Conservation (phyloP, 2,797 vertebrate genomes). For the Erethizon dorsatum region DNA sequence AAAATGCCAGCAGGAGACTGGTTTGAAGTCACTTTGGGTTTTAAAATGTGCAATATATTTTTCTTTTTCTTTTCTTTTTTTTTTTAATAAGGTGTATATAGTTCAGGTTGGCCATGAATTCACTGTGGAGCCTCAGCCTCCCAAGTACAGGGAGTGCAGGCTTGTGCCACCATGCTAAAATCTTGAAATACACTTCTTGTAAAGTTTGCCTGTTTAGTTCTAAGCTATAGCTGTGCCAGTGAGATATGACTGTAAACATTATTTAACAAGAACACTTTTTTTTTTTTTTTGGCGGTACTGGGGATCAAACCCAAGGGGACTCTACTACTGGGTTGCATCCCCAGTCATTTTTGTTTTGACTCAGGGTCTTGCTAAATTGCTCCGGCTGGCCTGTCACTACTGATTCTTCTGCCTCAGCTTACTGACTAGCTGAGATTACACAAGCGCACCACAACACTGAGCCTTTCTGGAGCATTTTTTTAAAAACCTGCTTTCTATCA, state of each 20-base stretch:
- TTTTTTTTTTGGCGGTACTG: not conserved
- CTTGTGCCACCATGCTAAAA: not conserved
- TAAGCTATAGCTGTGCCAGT: not conserved
- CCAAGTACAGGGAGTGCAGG: not conserved
- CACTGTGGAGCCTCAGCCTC: not conserved
- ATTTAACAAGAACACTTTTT: not conserved
- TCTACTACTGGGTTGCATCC: not conserved
- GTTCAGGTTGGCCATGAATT: not conserved
- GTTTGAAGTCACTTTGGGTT: conserved; percentile 24
- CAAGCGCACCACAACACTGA: not conserved
- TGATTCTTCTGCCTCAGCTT: not conserved
- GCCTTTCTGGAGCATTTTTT: not conserved
- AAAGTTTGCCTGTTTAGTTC: not conserved
- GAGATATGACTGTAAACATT: not conserved
- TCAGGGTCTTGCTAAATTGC: not conserved
- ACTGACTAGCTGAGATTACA: not conserved
- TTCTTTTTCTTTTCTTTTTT: no score
- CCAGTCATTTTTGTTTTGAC: not conserved
- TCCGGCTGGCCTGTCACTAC: not conserved
- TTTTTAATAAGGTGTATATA: not conserved
- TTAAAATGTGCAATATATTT: not conserved
- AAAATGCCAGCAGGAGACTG: conserved; percentile 3
- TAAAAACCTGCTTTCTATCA: not conserved
- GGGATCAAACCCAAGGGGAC: not conserved
- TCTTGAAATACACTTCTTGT: conserved; percentile 1